These are phyloP conservation scores for Aphidius gifuensis DNA, from an alignment of 1,140 invertebrate genomes.

Conservation along the genomic window DNA sequence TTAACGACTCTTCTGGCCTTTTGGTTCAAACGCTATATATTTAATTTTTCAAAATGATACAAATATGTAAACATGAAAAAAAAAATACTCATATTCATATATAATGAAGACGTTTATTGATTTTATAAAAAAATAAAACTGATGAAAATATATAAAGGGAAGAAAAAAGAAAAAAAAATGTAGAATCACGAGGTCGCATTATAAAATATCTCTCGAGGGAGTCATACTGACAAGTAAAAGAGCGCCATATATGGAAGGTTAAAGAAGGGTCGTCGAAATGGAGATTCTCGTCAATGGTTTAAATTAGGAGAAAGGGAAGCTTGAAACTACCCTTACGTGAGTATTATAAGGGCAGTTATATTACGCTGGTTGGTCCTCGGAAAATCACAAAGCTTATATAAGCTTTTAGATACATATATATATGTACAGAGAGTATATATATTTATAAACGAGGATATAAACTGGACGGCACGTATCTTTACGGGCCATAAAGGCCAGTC, in stretches of 20 bases:
- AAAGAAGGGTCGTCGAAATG: slow-evolving; percentile 4
- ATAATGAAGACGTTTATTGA: no score
- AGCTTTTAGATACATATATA: neutral
- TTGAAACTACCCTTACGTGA: slow-evolving; percentile 5
- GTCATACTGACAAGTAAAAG: neutral
- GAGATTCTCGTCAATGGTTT: neutral
- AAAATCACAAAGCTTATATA: no score
- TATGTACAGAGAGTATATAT: neutral
- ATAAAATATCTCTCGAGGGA: slow-evolving; percentile 10
- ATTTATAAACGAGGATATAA: slow-evolving; percentile 29
- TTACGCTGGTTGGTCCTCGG: no score
- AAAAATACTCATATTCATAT: no score
- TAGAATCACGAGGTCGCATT: slow-evolving; percentile 5
- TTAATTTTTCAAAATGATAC: no score
- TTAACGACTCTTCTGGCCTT: no score
- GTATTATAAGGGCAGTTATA: no score
- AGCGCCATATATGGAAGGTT: neutral
- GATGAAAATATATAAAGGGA: no score
- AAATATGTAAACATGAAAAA: no score
- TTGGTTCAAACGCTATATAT: no score
- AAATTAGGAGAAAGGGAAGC: neutral
- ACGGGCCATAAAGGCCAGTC: slow-evolving; percentile 52
- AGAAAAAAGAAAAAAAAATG: neutral
- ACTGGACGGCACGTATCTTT: slow-evolving; percentile 55
- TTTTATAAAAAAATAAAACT: no score